phyloP scores from a whole-genome alignment of 64 coral and sea anemone species.

The Stichodactyla mertensii region DNA sequence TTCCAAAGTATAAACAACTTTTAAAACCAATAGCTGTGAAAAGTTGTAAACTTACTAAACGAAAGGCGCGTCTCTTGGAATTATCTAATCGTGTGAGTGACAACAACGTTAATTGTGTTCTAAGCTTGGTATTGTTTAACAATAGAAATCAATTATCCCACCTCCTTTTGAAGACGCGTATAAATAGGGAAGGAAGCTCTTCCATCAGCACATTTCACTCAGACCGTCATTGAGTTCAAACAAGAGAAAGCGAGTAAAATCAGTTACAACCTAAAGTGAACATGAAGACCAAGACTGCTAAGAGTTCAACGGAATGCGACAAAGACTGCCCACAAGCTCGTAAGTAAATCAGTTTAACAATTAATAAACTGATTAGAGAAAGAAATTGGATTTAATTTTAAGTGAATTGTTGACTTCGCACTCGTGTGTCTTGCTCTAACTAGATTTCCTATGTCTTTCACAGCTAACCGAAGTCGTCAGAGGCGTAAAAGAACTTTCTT shows the following conservation, averaged over 20 bases:
- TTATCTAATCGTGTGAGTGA: neutral
- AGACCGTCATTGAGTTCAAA: neutral
- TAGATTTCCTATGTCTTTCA: neutral
- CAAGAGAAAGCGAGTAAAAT: neutral
- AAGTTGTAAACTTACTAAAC: neutral
- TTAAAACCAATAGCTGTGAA: neutral
- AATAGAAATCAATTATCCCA: neutral
- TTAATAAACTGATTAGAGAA: neutral
- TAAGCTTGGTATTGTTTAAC: neutral
- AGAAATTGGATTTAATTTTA: neutral
- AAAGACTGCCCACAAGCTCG: neutral
- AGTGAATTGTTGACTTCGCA: neutral
- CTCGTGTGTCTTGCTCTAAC: neutral
- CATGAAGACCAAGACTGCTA: neutral
- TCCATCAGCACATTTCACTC: neutral
- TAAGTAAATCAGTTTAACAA: conserved; percentile 6
- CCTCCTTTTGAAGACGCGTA: neutral
- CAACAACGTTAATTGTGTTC: neutral
- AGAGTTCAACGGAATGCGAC: neutral
- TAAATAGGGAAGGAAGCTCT: neutral
- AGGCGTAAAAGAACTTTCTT: conserved; percentile 60
- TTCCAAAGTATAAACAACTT: neutral
- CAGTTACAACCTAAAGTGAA: neutral
- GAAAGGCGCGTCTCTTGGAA: neutral
- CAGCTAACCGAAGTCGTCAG: conserved; percentile 15